A percentile compares a stretch with the other conserved stretches of the same genome.
Conservation (phyloP, 2,797 vertebrate species). For the Hippocampus kuda region DNA sequence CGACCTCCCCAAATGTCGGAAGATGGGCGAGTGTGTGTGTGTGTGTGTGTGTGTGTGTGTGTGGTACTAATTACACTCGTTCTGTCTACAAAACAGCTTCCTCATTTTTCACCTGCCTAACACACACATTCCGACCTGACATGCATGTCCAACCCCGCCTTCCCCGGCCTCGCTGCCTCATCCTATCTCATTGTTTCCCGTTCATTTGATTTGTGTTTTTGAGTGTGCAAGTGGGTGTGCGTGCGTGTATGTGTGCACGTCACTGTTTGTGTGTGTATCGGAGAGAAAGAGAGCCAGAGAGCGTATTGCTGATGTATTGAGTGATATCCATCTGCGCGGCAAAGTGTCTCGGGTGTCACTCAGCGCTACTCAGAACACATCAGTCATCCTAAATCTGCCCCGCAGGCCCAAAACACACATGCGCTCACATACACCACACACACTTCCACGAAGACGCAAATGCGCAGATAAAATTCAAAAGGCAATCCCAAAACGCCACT, state of each 20-base stretch:
- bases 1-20: slow-evolving; percentile 8
- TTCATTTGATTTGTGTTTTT: slow-evolving; percentile 12
- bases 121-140: slow-evolving; percentile 58
- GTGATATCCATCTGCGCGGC: slow-evolving; percentile 53
- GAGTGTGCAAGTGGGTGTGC: not conserved
- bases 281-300: slow-evolving; percentile 31
- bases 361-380: slow-evolving; percentile 61
- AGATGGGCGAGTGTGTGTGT: slow-evolving; percentile 30
- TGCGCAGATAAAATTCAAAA: slow-evolving; percentile 56
- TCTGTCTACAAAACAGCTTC: slow-evolving; percentile 64
- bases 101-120: slow-evolving; percentile 65
- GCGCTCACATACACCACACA: slow-evolving; percentile 16
- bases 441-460: slow-evolving; percentile 42
- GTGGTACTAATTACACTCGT: slow-evolving; percentile 54
- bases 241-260: slow-evolving; percentile 2
- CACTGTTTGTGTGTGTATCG: slow-evolving; percentile 6
- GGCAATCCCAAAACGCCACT: slow-evolving; percentile 34
- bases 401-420: slow-evolving; percentile 67
- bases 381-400: slow-evolving; percentile 69
- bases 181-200: slow-evolving; percentile 33
- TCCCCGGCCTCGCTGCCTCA: not conserved
- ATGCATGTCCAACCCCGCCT: slow-evolving; percentile 22
- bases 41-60: slow-evolving; percentile 34
- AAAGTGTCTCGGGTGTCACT: slow-evolving; percentile 60
- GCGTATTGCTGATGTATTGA: slow-evolving; percentile 38